Base-by-base conservation (phyloP, 2,113 vertebrate genomes). In the Vulpes vulpes region DNA sequence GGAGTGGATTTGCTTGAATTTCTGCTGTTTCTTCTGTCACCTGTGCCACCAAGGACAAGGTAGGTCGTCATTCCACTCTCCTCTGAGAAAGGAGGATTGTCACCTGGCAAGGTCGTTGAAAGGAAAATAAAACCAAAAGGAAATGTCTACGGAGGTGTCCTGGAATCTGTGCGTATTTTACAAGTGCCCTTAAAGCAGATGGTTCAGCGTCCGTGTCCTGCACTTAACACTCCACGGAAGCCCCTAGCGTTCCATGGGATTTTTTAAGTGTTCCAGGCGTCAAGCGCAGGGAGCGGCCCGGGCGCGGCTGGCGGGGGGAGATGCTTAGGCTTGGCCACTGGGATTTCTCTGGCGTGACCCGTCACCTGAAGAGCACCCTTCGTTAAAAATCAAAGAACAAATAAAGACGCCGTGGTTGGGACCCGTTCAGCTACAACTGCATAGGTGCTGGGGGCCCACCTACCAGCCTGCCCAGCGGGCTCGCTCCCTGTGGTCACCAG, bases 311-410 rank as follows among this genome's bases (percentile, higher is more conserved):
- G n/a, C 5, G 35, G 7, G 4, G 23, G n/a, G 3, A 62, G 25
- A 19, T 0, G 1, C 14, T n/a, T 15, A 4, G 30, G 19, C 4
- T 10, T 22, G 11, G 25, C 35, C 23, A 7, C 0, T 2, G 11
- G 8, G 53, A n/a, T 8, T 38, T 59, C 62, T 71, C 76, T 11
- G 57, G 19, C 17, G 10, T 23, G 14, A 23, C 23, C 2, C 9
- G 64, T 35, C 8, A 3, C 43, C 53, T 30, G 15, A 1, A 8
- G 25, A 65, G n/a, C 12, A n/a, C 10, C n/a, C 14, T 80, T 73
- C 22, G 2, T 53, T 38, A 89, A 60, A 97, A 83, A 62, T 43
- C 30, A 49, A 62, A 19, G 17, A n/a, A 60, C 15, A 3, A 43
- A 22, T 30, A 59, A 43, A 53, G 55, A 83, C 35, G 23, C 22